These are phyloP conservation scores for Parambassis ranga DNA, from an alignment of 2,797 vertebrate genomes.

Conservation along the genomic window DNA sequence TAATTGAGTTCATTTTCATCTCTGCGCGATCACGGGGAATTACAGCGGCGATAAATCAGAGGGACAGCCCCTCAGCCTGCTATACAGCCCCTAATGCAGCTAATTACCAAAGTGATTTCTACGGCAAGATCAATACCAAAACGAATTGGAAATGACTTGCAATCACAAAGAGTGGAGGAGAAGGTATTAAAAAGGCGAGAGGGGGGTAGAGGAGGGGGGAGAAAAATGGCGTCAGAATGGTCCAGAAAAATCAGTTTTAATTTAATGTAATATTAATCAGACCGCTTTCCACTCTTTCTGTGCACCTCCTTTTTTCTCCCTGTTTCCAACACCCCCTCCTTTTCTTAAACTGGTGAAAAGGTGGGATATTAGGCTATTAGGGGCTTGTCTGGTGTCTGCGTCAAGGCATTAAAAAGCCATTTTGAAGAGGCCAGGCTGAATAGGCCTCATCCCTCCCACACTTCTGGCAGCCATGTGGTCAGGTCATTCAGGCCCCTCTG, in stretches of 20 bases:
- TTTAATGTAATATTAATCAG: constrained; percentile 99
- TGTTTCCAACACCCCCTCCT: constrained; percentile 77
- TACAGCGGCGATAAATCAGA: constrained; percentile 99
- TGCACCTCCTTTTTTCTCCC: constrained; percentile 63
- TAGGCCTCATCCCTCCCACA: constrained; percentile 96
- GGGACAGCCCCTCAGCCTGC: constrained; percentile 95
- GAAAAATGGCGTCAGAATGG: constrained; percentile 86
- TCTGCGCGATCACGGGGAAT: constrained; percentile 98
- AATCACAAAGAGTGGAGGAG: constrained; percentile 89
- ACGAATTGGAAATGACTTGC: constrained; percentile 99
- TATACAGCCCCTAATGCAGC: constrained; percentile 87
- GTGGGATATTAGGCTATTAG: constrained; percentile 86
- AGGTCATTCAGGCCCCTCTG: constrained; percentile 87
- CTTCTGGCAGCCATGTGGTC: constrained; percentile 99
- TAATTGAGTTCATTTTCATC: constrained; percentile 99
- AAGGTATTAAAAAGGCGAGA: constrained; percentile 85
- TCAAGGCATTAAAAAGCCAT: constrained; percentile 98
- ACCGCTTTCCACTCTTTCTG: constrained; percentile 89
- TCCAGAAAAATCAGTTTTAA: constrained; percentile 99
- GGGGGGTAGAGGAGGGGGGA: constrained; percentile 69
- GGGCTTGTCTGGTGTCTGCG: constrained; percentile 90
- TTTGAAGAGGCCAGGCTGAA: constrained; percentile 96
- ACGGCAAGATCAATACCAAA: constrained; percentile 99
- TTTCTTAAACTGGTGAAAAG: constrained; percentile 87
- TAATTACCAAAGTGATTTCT: constrained; percentile 99